Evolutionary conservation across 1,140 invertebrate species (phyloP).

Genomic region (Drosophila ananassae): DNA sequence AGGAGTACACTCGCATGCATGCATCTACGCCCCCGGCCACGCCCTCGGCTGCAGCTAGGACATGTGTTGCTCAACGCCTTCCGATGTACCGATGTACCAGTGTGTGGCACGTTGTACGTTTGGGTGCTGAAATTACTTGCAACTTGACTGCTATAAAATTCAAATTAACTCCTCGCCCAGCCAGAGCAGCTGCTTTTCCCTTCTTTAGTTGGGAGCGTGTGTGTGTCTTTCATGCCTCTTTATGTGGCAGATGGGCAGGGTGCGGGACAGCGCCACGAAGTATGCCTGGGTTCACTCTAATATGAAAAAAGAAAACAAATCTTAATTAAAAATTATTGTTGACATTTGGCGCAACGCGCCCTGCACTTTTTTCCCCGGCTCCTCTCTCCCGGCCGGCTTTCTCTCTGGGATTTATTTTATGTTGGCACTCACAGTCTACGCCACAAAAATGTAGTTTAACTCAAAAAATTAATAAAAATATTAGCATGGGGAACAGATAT

Average conservation of each 20-base stretch:
- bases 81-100: constrained; percentile 22
- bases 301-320: constrained; percentile 76
- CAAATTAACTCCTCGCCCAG: constrained; percentile 71
- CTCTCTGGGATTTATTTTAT: neutral
- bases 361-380: constrained; percentile 7
- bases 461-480: neutral
- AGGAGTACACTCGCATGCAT: constrained; percentile 7
- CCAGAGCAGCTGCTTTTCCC: constrained; percentile 4
- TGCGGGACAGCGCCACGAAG: neutral
- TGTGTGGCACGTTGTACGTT: constrained; percentile 24
- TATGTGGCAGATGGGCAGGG: constrained; percentile 19
- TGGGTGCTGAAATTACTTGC: constrained; percentile 69
- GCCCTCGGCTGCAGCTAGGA: constrained; percentile 50
- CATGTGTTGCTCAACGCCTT: constrained; percentile 73
- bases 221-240: constrained; percentile 26
- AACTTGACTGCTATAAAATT: constrained; percentile 82
- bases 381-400: neutral
- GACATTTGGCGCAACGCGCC: constrained; percentile 60
- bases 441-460: neutral
- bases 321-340: constrained; percentile 82
- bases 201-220: constrained; percentile 2
- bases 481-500: neutral
- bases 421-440: neutral
- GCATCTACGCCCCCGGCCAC: constrained; percentile 41
- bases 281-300: constrained; percentile 43